Evolutionary conservation across 2,888 invertebrate genomes (phyloP).

Genomic region (Trichopria drosophilae): DNA sequence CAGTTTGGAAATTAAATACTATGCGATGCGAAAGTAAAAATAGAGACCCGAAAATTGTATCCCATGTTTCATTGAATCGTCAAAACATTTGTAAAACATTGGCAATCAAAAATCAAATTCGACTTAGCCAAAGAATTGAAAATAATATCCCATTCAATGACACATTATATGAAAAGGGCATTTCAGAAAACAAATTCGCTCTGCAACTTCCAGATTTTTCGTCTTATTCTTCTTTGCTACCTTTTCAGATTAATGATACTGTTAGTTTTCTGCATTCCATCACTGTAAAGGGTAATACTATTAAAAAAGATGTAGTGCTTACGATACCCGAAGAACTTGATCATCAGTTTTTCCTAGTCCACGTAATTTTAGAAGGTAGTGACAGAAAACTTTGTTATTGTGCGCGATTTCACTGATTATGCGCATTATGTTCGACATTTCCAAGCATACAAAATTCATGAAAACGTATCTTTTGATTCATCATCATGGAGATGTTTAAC

Average conservation of each 20-base stretch:
- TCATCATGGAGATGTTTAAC: conserved; percentile 10
- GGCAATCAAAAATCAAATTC: too few relatives aligned
- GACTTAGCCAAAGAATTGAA: too few relatives aligned
- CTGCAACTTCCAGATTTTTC: too few relatives aligned
- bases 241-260: neutral
- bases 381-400: conserved; percentile 6
- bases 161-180: too few relatives aligned
- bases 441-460: conserved; percentile 19
- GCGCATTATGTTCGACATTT: conserved; percentile 19
- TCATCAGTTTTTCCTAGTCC: conserved; percentile 14
- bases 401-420: conserved; percentile 13
- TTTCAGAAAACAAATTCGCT: too few relatives aligned
- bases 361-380: conserved; percentile 12
- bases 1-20: neutral
- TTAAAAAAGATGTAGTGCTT: conserved; percentile 14
- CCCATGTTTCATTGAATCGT: too few relatives aligned
- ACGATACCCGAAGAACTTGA: conserved; percentile 20
- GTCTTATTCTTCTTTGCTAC: too few relatives aligned
- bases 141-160: too few relatives aligned
- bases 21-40: conserved; percentile 2
- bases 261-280: conserved; percentile 14
- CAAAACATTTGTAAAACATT: too few relatives aligned
- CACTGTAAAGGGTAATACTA: conserved; percentile 10
- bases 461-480: conserved; percentile 1
- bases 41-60: too few relatives aligned